Evolutionary conservation across 1,140 invertebrate genomes (phyloP).

Genomic region (Listronotus bonariensis): DNA sequence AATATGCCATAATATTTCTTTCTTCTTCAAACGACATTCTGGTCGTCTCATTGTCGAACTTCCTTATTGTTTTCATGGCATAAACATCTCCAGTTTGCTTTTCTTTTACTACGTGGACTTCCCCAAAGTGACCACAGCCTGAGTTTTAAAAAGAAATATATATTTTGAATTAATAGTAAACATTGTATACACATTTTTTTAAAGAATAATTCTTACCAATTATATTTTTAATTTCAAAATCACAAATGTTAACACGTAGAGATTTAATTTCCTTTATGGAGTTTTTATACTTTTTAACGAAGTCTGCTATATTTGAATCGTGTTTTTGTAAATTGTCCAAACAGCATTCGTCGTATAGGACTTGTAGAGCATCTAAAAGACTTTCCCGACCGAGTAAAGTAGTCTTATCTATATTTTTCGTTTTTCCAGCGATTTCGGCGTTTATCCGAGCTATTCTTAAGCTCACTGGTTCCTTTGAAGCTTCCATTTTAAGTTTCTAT

Average conservation of each 20-base stretch:
- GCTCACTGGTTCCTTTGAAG: slow-evolving; percentile 65
- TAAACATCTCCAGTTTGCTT: slow-evolving; percentile 88
- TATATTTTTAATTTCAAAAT: slow-evolving; percentile 83
- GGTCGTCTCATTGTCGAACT: slow-evolving; percentile 71
- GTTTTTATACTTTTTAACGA: slow-evolving; percentile 75
- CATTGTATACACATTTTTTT: neutral
- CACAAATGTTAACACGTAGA: slow-evolving; percentile 70
- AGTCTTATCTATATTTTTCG: slow-evolving; percentile 53
- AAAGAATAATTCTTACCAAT: slow-evolving; percentile 67
- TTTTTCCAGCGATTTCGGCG: slow-evolving; percentile 58
- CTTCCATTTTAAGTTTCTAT: slow-evolving; percentile 57
- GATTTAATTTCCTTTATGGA: slow-evolving; percentile 68
- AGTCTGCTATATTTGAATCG: slow-evolving; percentile 70
- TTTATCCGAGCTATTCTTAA: slow-evolving; percentile 65
- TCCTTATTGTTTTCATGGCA: slow-evolving; percentile 87
- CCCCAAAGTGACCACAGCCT: slow-evolving; percentile 83
- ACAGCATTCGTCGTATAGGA: slow-evolving; percentile 80
- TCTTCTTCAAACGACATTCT: slow-evolving; percentile 77
- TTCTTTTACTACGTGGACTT: slow-evolving; percentile 84
- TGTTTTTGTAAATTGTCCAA: slow-evolving; percentile 71
- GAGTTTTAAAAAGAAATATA: neutral
- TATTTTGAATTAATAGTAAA: neutral
- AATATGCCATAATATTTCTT: slow-evolving; percentile 81
- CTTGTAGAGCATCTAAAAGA: slow-evolving; percentile 74
- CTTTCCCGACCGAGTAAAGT: slow-evolving; percentile 64